Conservation (phyloP, 2,113 vertebrate species). For the Isurus oxyrinchus region DNA sequence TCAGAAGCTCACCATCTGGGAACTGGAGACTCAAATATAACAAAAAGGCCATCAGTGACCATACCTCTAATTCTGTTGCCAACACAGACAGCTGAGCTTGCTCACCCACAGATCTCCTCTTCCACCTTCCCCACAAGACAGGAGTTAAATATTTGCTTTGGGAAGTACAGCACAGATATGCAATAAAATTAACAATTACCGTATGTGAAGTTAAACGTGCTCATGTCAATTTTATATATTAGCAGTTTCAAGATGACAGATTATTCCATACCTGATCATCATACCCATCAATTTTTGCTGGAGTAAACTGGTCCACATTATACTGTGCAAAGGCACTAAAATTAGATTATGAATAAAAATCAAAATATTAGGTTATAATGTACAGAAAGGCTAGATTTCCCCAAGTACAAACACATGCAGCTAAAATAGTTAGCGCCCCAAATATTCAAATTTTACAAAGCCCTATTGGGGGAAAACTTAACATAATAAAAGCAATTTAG, state of each 20-base stretch:
- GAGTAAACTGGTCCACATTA: conserved; percentile 96
- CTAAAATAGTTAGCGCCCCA: neutral
- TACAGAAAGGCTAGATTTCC: neutral
- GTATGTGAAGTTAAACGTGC: neutral
- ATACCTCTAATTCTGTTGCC: neutral
- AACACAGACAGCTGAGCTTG: neutral
- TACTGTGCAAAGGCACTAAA: conserved; percentile 93
- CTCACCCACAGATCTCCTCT: conserved; percentile 3
- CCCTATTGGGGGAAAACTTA: neutral
- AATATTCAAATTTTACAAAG: neutral
- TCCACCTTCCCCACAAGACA: neutral
- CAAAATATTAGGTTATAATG: neutral
- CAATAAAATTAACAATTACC: neutral
- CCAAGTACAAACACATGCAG: neutral
- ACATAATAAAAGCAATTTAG: neutral
- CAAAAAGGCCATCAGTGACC: neutral
- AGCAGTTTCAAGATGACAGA: neutral
- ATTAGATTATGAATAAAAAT: conserved; percentile 39
- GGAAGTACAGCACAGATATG: neutral
- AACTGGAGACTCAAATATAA: neutral
- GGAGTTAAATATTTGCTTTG: neutral
- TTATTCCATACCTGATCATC: conserved; percentile 78
- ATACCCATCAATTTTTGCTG: conserved; percentile 85
- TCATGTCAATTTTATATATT: neutral
- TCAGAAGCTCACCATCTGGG: neutral